Evolutionary conservation across 2,888 invertebrate genomes (phyloP), one percentile per base, ranked within the genome.

Genomic region (Bombylius discolor): DNA sequence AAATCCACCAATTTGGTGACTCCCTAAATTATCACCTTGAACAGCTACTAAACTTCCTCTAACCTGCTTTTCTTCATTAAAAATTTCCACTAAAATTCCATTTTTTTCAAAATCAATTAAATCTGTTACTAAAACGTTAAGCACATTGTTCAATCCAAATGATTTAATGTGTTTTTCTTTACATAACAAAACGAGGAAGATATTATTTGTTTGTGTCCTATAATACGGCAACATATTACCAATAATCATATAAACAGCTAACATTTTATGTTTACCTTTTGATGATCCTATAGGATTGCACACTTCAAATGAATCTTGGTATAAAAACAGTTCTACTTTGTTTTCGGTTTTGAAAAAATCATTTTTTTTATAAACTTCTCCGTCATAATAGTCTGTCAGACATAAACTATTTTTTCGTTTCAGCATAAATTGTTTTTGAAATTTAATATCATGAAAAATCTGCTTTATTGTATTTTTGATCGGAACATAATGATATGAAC

Each of bases 1-100:
- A 53, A 56, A 59, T n/a, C 59, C 61, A n/a, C 58, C 59, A 31
- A 59, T 58, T 53, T 58, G 55, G 45, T 59, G 61, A 32, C 57
- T 59, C 5, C 58, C 61, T 50, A 60, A 55, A 53, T 60, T 60
- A 49, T 59, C 60, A 4, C 58, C 59, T 36, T 54, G 33, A 39
- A 58, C 49, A 53, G 61, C 58, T 8, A 58, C 11, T 32, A 58
- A 9, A 14, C 47, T 52, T 32, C 55, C 51, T 42, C 11, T 42
- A 4, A 42, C 11, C 11, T 11, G 8, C 8, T 11, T 8, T 42
- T 42, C 39, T 11, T 11, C 39, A 42, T 42, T 11, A 42, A 11
- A 49, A 6, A 33, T 3, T 5, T 56, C 32, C 42, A 58, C 45
- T 42, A 5, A 8, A 42, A 42, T 8, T 33, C 56, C 54, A 12